Percentiles rank a stretch among this genome's conserved stretches.
Conservation (phyloP, 2,797 vertebrate genomes). For the Pantherophis alleghaniensis region DNA sequence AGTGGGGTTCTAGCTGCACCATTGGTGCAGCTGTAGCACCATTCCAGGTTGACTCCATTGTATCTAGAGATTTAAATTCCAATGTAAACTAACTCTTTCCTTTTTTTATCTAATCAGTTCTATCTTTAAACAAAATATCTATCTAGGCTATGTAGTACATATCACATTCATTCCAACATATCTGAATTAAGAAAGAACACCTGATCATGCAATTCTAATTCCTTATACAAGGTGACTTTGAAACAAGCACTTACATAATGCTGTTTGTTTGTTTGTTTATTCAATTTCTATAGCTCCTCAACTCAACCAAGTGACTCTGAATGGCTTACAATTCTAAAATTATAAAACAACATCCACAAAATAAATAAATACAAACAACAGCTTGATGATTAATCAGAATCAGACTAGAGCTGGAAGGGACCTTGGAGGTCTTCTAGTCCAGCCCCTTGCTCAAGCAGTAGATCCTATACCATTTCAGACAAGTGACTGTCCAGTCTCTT, state of each 20-base stretch:
- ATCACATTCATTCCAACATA: background rate
- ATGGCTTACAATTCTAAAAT: background rate
- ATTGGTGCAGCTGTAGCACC: background rate
- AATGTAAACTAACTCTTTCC: background rate
- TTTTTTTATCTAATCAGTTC: background rate
- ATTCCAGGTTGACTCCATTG: background rate
- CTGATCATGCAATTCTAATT: background rate
- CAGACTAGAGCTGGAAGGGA: no score
- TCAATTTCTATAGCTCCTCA: background rate
- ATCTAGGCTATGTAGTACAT: background rate
- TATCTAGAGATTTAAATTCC: background rate
- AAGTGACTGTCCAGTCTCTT: no score
- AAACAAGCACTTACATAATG: background rate
- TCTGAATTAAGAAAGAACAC: background rate
- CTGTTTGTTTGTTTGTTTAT: background rate
- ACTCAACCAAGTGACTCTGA: background rate
- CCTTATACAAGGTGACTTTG: background rate
- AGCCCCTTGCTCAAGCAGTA: no score
- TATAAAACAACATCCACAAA: background rate
- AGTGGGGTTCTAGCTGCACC: background rate
- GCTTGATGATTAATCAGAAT: no score
- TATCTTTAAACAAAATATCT: background rate
- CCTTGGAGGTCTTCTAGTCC: no score
- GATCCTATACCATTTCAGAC: no score
- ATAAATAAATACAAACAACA: no score